These are phyloP conservation scores for Cantharis lateralis DNA, from an alignment of 2,888 invertebrate species.

Conservation along the genomic window DNA sequence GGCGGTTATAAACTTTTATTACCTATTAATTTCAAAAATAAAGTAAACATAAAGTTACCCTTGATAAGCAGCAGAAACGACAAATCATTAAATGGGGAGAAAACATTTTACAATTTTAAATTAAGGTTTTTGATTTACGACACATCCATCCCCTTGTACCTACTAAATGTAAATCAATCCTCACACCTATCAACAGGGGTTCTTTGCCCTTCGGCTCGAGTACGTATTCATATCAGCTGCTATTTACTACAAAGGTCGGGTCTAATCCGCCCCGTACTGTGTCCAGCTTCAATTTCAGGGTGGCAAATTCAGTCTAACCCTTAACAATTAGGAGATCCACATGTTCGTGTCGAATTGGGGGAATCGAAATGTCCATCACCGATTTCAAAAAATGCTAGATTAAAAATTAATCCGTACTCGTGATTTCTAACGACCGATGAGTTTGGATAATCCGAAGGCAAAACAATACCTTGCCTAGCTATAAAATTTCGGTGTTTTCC, in stretches of 20 bases:
- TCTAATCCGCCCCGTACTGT: constrained; percentile 42
- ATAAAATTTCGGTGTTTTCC: not conserved
- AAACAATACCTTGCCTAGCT: not conserved
- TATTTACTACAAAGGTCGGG: constrained; percentile 40
- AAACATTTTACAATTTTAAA: not conserved
- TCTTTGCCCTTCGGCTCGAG: constrained; percentile 35
- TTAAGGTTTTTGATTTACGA: not conserved
- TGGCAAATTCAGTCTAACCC: constrained; percentile 42
- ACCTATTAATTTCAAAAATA: not conserved
- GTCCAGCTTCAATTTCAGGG: constrained; percentile 47
- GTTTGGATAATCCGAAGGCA: not conserved
- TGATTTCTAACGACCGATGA: not conserved
- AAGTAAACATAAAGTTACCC: not conserved
- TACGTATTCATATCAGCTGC: constrained; percentile 46
- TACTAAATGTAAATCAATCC: constrained; percentile 4
- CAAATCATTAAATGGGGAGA: not conserved
- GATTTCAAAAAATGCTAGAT: not conserved
- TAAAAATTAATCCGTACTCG: not conserved
- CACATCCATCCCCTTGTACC: not conserved
- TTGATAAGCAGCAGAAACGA: not conserved
- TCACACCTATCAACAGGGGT: constrained; percentile 7
- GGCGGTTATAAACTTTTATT: not conserved
- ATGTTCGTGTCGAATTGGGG: constrained; percentile 31
- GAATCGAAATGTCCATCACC: constrained; percentile 5
- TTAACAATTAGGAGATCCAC: constrained; percentile 45